A percentile compares a stretch with the other conserved stretches of the same genome.
These are phyloP conservation scores for Lordiphosa collinella DNA, from an alignment of 1,140 invertebrate species.

Conservation along the genomic window DNA sequence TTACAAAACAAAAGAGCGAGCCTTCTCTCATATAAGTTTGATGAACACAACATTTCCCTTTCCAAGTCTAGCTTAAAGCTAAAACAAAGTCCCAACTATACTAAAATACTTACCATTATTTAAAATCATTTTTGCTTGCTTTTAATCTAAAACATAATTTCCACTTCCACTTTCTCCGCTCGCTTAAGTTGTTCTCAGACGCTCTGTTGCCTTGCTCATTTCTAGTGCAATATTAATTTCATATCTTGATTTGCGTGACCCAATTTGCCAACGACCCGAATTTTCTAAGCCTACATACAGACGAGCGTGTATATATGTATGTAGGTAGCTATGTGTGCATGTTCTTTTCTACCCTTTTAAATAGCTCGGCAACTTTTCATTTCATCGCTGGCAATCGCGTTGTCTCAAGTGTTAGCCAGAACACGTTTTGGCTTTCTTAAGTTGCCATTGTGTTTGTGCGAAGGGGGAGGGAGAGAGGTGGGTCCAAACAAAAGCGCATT, in stretches of 20 bases:
- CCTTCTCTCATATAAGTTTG: no score
- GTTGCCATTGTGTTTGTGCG: slow-evolving; percentile 35
- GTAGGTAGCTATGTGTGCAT: slow-evolving; percentile 12
- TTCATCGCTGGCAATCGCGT: slow-evolving; percentile 39
- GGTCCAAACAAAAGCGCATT: slow-evolving; percentile 69
- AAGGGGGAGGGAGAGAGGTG: slow-evolving; percentile 39
- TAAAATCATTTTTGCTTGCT: no score
- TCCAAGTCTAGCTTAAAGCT: no score
- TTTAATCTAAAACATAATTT: not conserved
- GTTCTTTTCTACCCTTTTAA: not conserved
- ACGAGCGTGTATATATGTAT: slow-evolving; percentile 38
- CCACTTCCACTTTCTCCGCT: not conserved
- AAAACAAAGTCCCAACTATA: no score
- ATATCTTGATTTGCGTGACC: slow-evolving; percentile 51
- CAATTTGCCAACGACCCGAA: slow-evolving; percentile 36
- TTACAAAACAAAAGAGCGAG: no score
- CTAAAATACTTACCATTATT: no score
- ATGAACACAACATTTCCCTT: no score
- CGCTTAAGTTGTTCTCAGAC: not conserved
- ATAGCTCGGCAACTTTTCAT: slow-evolving; percentile 62
- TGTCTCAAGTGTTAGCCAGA: slow-evolving; percentile 44
- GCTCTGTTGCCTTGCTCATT: slow-evolving; percentile 23
- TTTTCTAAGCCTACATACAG: no score
- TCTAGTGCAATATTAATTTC: slow-evolving; percentile 38
- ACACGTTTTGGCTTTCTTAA: slow-evolving; percentile 51